A percentile compares a stretch with the other conserved stretches of the same genome.
Evolutionary conservation across 2,888 invertebrate genomes (phyloP).

Genomic region (Dione vanillae): DNA sequence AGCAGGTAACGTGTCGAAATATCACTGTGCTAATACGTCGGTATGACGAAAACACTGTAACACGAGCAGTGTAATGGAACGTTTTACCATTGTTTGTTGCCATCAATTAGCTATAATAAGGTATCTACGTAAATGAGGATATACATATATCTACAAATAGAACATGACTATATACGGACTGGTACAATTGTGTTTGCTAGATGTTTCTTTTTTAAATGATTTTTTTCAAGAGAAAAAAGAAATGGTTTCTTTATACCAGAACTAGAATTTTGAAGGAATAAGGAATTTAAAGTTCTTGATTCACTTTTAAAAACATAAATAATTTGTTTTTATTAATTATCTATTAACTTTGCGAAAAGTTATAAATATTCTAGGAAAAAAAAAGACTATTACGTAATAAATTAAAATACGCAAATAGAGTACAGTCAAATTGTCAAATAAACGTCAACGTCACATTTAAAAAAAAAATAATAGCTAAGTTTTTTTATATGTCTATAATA

Average conservation of each 20-base stretch:
- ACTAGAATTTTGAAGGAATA: too few species aligned
- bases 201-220: not conserved
- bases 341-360: too few species aligned
- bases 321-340: too few species aligned
- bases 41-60: slow-evolving; percentile 31
- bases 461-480: not conserved
- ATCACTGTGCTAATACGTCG: slow-evolving; percentile 15
- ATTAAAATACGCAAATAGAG: too few species aligned
- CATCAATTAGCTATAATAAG: slow-evolving; percentile 24
- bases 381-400: too few species aligned
- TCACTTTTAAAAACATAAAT: too few species aligned
- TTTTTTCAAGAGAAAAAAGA: too few species aligned
- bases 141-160: not conserved
- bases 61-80: slow-evolving; percentile 26
- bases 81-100: slow-evolving; percentile 30
- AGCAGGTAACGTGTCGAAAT: slow-evolving; percentile 16
- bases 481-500: slow-evolving; percentile 3
- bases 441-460: not conserved
- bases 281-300: too few species aligned
- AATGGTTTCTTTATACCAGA: too few species aligned
- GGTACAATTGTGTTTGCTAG: too few species aligned
- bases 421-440: slow-evolving; percentile 2
- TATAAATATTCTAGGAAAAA: too few species aligned
- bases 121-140: slow-evolving; percentile 20
- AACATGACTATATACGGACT: not conserved